Conservation (phyloP, 2,113 vertebrate species). For the Forbesichthys agassizii region DNA sequence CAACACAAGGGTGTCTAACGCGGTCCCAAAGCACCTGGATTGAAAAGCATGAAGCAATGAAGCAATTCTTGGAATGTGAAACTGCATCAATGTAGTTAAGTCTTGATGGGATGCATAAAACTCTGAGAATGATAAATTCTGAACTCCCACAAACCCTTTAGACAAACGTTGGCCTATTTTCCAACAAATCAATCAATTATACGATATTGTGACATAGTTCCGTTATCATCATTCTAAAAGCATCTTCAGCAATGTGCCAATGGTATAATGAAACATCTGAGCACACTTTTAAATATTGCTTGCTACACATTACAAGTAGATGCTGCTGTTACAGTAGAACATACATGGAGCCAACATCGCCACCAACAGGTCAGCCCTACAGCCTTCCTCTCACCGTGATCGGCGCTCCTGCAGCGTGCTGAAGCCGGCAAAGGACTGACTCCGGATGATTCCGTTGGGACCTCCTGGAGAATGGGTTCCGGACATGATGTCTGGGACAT, state of each 20-base stretch:
- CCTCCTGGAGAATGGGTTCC: conserved; percentile 94
- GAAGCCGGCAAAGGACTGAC: conserved; percentile 97
- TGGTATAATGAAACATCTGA: no score
- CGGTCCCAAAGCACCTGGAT: conserved; percentile 1
- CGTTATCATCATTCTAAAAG: no score
- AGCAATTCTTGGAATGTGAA: conserved; percentile 18
- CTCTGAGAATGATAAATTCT: neutral
- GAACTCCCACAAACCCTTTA: neutral
- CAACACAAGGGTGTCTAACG: conserved; percentile 20
- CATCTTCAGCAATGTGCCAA: no score
- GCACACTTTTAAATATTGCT: no score
- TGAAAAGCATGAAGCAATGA: neutral
- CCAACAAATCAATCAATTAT: no score
- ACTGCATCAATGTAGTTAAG: no score
- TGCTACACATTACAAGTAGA: no score
- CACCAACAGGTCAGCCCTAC: neutral
- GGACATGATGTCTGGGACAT: conserved; percentile 92
- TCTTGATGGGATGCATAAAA: neutral
- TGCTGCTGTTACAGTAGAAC: neutral
- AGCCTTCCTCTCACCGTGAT: conserved; percentile 81
- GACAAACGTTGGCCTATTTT: neutral
- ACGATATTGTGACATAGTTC: no score
- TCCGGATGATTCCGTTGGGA: conserved; percentile 96
- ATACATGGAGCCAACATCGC: conserved; percentile 2
- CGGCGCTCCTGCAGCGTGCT: conserved; percentile 93